Percentiles rank a stretch among this genome's conserved stretches.
phyloP scores from a whole-genome alignment of 2,113 vertebrate species.

The Entomyzon cyanotis region DNA sequence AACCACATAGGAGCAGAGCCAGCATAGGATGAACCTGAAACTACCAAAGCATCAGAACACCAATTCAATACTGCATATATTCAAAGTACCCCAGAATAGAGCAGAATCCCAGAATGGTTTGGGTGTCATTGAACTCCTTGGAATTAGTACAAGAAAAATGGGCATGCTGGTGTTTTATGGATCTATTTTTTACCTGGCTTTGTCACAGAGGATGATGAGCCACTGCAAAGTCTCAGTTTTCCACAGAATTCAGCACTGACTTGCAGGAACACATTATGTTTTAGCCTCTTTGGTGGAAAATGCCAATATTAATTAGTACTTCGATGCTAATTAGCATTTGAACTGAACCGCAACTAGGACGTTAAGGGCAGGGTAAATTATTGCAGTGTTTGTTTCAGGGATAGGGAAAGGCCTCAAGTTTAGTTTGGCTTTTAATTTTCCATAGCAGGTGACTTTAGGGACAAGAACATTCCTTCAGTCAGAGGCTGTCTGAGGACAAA shows the following conservation, averaged over 20 bases:
- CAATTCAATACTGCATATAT: background rate
- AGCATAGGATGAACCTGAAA: background rate
- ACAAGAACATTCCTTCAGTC: background rate
- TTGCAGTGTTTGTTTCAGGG: background rate
- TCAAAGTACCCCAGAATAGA: background rate
- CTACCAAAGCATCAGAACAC: background rate
- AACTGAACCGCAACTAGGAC: background rate
- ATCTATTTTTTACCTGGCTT: background rate
- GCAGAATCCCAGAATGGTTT: background rate
- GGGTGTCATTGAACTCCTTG: background rate
- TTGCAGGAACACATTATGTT: background rate
- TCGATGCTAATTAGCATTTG: background rate
- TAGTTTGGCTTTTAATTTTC: background rate
- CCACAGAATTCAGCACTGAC: background rate
- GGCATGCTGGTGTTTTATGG: too few relatives aligned
- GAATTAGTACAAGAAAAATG: background rate
- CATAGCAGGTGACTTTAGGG: background rate
- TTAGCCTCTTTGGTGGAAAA: background rate
- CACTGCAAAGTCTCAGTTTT: background rate
- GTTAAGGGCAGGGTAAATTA: background rate
- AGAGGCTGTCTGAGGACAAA: slow-evolving; percentile 12
- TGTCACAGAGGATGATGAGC: background rate
- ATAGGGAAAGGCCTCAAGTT: background rate
- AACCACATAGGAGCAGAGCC: background rate
- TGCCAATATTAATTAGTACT: background rate